Conservation (phyloP, 1,140 invertebrate species). For the Panagrolaimus sp. region DNA sequence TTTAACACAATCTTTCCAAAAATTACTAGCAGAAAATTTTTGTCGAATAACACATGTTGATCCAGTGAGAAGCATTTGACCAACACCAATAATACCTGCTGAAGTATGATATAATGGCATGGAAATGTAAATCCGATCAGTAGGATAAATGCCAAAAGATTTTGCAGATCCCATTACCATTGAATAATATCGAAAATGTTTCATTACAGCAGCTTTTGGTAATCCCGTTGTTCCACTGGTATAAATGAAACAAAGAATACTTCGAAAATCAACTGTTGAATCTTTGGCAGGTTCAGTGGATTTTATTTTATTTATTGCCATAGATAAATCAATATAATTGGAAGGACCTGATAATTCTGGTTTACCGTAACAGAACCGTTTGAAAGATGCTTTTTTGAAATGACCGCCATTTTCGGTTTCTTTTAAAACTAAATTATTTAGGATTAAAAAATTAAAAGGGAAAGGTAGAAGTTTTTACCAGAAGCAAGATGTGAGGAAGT, state of each 20-base stretch:
- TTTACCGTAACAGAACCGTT: background rate
- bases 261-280: conserved; percentile 45
- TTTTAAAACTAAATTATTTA: conserved; percentile 9
- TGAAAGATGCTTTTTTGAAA: background rate
- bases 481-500: conserved; percentile 31
- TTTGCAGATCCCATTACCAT: conserved; percentile 56
- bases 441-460: too few species aligned
- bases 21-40: conserved; percentile 91
- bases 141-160: conserved; percentile 65
- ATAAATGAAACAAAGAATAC: conserved; percentile 60
- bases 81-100: conserved; percentile 71
- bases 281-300: conserved; percentile 24
- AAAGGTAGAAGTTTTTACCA: conserved; percentile 15
- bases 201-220: conserved; percentile 61
- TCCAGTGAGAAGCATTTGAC: conserved; percentile 78
- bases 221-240: conserved; percentile 60
- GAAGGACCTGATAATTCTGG: background rate
- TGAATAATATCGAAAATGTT: conserved; percentile 59
- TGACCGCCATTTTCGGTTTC: conserved; percentile 13
- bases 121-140: conserved; percentile 79
- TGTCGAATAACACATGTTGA: conserved; percentile 76
- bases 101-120: conserved; percentile 89
- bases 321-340: conserved; percentile 8
- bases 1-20: conserved; percentile 87
- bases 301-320: background rate